These are phyloP conservation scores for Hirudinaria manillensis DNA, from an alignment of 2,888 invertebrate genomes.

Conservation along the genomic window DNA sequence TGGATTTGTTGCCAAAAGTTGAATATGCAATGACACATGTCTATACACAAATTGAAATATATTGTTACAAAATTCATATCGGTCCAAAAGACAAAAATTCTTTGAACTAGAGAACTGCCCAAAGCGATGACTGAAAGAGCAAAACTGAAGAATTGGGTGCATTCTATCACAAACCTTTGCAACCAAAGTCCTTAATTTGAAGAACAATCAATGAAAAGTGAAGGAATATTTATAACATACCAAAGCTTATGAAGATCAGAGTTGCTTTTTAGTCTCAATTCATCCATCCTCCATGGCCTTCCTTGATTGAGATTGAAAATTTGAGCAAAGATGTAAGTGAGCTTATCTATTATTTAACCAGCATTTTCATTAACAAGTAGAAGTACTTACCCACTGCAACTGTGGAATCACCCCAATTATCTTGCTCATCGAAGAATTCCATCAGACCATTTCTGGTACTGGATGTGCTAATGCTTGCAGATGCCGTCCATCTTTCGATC, in stretches of 20 bases:
- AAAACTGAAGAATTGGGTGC: too few species aligned
- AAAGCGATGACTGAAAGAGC: too few species aligned
- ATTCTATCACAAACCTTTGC: too few species aligned
- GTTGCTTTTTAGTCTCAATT: conserved; percentile 88
- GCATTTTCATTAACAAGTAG: conserved; percentile 35
- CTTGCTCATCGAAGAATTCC: conserved; percentile 82
- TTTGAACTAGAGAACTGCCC: too few species aligned
- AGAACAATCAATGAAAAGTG: neutral
- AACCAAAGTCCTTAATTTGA: too few species aligned
- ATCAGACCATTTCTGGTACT: conserved; percentile 42
- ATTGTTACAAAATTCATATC: too few species aligned
- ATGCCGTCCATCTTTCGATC: too few species aligned
- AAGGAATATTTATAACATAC: conserved; percentile 58
- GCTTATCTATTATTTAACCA: neutral
- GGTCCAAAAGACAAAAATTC: too few species aligned
- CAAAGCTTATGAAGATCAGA: conserved; percentile 92
- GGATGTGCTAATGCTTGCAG: neutral
- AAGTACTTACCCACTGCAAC: conserved; percentile 63
- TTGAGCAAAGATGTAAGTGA: neutral
- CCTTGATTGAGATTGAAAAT: conserved; percentile 53
- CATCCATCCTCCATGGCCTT: conserved; percentile 79
- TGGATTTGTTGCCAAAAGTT: neutral
- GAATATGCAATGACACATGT: neutral
- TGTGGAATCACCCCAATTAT: conserved; percentile 73
- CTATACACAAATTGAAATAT: too few species aligned